Evolutionary conservation across 1,140 invertebrate genomes (phyloP).

Genomic region (Drosophila saltans): DNA sequence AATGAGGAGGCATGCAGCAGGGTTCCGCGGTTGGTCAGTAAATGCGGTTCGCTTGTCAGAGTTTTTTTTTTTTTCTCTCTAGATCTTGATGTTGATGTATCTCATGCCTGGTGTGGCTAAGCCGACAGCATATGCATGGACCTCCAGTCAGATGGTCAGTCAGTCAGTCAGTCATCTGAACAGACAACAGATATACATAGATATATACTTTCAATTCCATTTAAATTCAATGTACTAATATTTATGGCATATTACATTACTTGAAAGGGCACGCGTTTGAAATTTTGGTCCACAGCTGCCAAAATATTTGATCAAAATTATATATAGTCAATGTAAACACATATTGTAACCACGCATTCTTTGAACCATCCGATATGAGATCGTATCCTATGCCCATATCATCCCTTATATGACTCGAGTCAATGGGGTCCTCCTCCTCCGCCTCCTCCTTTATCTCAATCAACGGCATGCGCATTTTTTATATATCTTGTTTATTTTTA

Average conservation of each 20-base stretch:
- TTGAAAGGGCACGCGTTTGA: conserved; percentile 5
- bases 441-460: conserved; percentile 50
- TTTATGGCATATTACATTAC: conserved; percentile 70
- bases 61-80: background rate
- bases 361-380: background rate
- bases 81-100: conserved; percentile 40
- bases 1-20: background rate
- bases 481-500: conserved; percentile 64
- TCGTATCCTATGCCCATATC: background rate
- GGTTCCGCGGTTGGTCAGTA: conserved; percentile 23
- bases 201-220: background rate
- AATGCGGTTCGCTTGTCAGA: conserved; percentile 41
- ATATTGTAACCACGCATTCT: background rate
- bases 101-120: conserved; percentile 17
- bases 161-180: conserved; percentile 29
- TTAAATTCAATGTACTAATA: conserved; percentile 29
- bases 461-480: conserved; percentile 46
- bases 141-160: conserved; percentile 56
- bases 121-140: conserved; percentile 34
- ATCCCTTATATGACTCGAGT: conserved; percentile 32
- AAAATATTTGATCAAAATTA: conserved; percentile 58
- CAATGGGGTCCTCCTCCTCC: too few species aligned
- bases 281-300: conserved; percentile 49
- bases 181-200: too few species aligned
- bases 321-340: background rate